Base-by-base conservation (phyloP, 2,797 vertebrate genomes). In the Lates japonicus region DNA sequence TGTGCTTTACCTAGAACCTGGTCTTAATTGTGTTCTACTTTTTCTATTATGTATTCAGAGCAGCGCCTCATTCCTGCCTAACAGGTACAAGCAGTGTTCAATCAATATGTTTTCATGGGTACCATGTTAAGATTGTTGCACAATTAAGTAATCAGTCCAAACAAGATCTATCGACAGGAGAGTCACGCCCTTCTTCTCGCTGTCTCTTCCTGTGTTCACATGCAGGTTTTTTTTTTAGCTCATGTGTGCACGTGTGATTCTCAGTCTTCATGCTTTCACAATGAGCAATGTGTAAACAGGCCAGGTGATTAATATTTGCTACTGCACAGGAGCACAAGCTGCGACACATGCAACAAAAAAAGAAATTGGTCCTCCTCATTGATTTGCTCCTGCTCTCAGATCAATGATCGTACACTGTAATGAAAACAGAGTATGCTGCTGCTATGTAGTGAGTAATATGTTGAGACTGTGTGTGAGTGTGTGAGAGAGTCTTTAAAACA, bases 301-400 rank as follows among this genome's bases (percentile, higher is more conserved):
- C 9, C 64, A 35, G 25, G 67, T 81, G 81, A 90, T 88, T 83
- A 69, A 90, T 90, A 83, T 81, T 73, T 59, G 59, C 57, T 17
- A 20, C 61, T 39, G 58, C 48, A 46, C 51, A 31, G 33, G 7
- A 61, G 42, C 55, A 5, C 63, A 3, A 2, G 57, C 59, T 6
- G 52, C 19, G 52, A 79, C 73, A 68, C 58, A 80, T 60, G 70
- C 80, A 25, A 20, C 35, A 59, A 74, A 73, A 29, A 78, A 76
- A 74, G 42, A 80, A 88, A 87, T 83, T 57, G 51, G 66, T 80
- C 61, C 33, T 59, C 22, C 10, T 62, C 69, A 92, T 89, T 86
- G 90, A 90, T 90, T 84, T 49, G 39, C 48, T 82, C 39, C 72
- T 62, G 65, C 66, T 54, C 62, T 37, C 51, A 58, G 66, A 91